Evolutionary conservation across 2,113 vertebrate genomes (phyloP).

Genomic region (Arothron firmamentum): DNA sequence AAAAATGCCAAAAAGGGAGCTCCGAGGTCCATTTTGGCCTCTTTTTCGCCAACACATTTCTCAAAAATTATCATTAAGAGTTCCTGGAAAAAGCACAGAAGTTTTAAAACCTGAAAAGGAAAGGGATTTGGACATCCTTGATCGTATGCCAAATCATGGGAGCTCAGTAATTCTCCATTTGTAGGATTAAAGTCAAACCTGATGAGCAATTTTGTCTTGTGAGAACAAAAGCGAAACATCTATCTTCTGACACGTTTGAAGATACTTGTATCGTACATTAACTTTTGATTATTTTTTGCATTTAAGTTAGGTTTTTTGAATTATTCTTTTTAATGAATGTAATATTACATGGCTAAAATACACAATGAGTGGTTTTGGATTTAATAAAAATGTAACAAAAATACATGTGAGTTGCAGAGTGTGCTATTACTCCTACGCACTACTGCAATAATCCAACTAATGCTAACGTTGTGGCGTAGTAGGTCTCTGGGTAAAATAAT

Average conservation of each 20-base stretch:
- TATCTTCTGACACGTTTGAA: background rate
- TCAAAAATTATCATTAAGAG: background rate
- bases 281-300: too few species aligned
- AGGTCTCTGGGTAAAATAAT: too few species aligned
- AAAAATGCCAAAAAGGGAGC: constrained; percentile 8
- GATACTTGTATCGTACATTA: too few species aligned
- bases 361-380: background rate
- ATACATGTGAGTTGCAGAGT: constrained; percentile 7
- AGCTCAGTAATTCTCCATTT: constrained; percentile 8
- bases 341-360: background rate
- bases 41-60: background rate
- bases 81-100: background rate
- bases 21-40: constrained; percentile 1
- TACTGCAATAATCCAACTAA: constrained; percentile 3
- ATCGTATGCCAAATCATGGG: constrained; percentile 27
- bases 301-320: too few species aligned
- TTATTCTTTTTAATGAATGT: too few species aligned
- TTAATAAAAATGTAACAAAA: background rate
- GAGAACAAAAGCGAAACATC: constrained; percentile 14
- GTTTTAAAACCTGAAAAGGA: constrained; percentile 1
- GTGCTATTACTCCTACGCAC: constrained; percentile 1
- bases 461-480: too few species aligned
- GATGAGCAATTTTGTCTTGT: constrained; percentile 7
- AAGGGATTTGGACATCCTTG: constrained; percentile 27
- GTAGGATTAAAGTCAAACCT: constrained; percentile 11